Evolutionary conservation across 1,140 invertebrate species (phyloP).

Genomic region (Pogonomyrmex californicus): DNA sequence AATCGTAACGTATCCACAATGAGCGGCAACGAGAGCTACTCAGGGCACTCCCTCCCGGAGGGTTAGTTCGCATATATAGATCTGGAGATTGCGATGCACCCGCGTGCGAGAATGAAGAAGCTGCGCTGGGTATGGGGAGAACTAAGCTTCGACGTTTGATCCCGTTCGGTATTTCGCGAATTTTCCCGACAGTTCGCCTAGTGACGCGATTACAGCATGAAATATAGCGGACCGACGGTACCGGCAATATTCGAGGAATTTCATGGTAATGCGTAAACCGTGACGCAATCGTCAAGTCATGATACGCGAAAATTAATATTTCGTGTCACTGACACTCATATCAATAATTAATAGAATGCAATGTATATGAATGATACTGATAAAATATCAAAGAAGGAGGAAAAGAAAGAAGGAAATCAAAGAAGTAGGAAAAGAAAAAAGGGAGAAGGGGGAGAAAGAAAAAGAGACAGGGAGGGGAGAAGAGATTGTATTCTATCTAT

Average conservation of each 20-base stretch:
- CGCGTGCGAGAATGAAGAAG: slow-evolving; percentile 22
- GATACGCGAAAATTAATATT: not conserved
- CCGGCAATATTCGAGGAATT: slow-evolving; percentile 18
- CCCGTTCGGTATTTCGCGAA: slow-evolving; percentile 67
- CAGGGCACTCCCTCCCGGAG: slow-evolving; percentile 16
- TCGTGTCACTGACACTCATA: not conserved
- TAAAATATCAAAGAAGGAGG: not conserved
- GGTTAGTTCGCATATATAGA: slow-evolving; percentile 9
- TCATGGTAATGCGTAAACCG: not conserved
- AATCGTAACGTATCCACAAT: slow-evolving; percentile 53
- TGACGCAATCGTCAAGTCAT: not conserved
- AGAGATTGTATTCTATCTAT: not conserved
- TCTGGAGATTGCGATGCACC: slow-evolving; percentile 29
- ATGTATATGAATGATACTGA: not conserved
- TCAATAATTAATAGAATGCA: not conserved
- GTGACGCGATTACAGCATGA: slow-evolving; percentile 10
- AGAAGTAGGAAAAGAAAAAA: too few species aligned
- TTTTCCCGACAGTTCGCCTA: slow-evolving; percentile 58
- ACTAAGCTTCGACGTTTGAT: slow-evolving; percentile 71
- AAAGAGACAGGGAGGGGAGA: too few species aligned
- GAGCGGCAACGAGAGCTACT: slow-evolving; percentile 15
- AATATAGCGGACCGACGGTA: slow-evolving; percentile 8
- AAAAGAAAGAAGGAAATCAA: too few species aligned
- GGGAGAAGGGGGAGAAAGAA: too few species aligned
- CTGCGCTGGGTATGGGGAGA: slow-evolving; percentile 20